These are phyloP conservation scores for Furcula furcula DNA, from an alignment of 2,888 invertebrate genomes.

Conservation along the genomic window DNA sequence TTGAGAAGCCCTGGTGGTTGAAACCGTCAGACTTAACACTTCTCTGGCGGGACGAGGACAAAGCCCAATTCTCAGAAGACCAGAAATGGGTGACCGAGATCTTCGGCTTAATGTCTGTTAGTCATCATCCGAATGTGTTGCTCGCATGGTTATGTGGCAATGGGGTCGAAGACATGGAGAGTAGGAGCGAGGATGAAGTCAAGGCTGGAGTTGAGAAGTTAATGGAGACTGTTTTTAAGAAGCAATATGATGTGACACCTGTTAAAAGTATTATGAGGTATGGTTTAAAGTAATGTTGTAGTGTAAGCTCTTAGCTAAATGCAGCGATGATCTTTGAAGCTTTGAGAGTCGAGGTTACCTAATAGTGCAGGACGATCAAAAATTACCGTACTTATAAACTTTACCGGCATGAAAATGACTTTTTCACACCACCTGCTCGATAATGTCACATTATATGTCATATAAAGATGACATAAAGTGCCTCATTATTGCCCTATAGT, in stretches of 20 bases:
- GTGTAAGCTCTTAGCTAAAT: too few relatives aligned
- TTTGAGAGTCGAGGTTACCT: too few relatives aligned
- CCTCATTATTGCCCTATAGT: too few relatives aligned
- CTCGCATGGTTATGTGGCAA: slow-evolving; percentile 85
- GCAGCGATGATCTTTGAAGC: too few relatives aligned
- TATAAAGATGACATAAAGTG: too few relatives aligned
- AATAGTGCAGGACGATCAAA: too few relatives aligned
- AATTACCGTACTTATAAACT: too few relatives aligned
- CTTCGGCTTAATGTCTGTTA: slow-evolving; percentile 82
- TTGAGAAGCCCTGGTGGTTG: slow-evolving; percentile 85
- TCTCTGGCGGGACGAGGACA: slow-evolving; percentile 81
- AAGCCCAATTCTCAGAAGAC: slow-evolving; percentile 60
- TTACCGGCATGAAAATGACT: too few relatives aligned
- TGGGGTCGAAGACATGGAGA: slow-evolving; percentile 84
- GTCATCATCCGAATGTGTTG: slow-evolving; percentile 82
- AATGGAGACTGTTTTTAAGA: slow-evolving; percentile 75
- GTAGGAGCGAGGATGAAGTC: slow-evolving; percentile 73
- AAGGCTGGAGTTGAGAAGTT: slow-evolving; percentile 76
- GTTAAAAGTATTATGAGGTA: slow-evolving; percentile 79
- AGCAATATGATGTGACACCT: slow-evolving; percentile 74
- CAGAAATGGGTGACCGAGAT: slow-evolving; percentile 84
- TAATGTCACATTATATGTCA: too few relatives aligned
- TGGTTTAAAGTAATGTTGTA: too few relatives aligned
- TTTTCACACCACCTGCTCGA: too few relatives aligned
- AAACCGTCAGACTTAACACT: slow-evolving; percentile 73